Conservation (phyloP, 1,140 invertebrate species). For the Sesamia nonagrioides region DNA sequence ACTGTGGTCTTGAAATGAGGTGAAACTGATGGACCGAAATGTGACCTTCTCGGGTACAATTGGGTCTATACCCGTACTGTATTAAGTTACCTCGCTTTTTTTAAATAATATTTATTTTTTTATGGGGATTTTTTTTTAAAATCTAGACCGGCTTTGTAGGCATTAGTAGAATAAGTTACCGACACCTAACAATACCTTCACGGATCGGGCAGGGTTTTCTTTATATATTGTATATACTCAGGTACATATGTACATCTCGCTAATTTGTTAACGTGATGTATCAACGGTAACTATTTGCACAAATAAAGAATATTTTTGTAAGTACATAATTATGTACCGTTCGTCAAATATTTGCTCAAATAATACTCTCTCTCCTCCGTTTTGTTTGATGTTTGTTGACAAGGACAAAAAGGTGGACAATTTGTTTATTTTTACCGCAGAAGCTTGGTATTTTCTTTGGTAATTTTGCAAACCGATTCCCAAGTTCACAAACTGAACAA, state of each 20-base stretch:
- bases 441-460: neutral
- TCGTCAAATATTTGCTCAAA: constrained; percentile 23
- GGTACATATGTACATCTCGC: no score
- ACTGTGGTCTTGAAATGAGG: neutral
- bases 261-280: constrained; percentile 24
- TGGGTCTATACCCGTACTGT: no score
- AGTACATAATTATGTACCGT: constrained; percentile 29
- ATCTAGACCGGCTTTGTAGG: no score
- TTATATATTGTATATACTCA: no score
- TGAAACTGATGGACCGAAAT: constrained; percentile 4
- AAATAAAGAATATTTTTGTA: neutral
- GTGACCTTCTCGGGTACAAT: constrained; percentile 1
- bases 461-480: neutral
- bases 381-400: constrained; percentile 17
- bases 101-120: no score
- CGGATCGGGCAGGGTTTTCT: no score
- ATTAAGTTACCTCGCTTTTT: no score
- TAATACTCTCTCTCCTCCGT: neutral
- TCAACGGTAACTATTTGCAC: neutral
- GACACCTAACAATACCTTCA: no score
- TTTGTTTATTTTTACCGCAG: neutral
- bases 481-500: no score
- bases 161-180: no score
- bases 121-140: no score
- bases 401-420: constrained; percentile 1